Conservation (phyloP, 2,888 invertebrate genomes). For the Lasioglossum zephyrum region DNA sequence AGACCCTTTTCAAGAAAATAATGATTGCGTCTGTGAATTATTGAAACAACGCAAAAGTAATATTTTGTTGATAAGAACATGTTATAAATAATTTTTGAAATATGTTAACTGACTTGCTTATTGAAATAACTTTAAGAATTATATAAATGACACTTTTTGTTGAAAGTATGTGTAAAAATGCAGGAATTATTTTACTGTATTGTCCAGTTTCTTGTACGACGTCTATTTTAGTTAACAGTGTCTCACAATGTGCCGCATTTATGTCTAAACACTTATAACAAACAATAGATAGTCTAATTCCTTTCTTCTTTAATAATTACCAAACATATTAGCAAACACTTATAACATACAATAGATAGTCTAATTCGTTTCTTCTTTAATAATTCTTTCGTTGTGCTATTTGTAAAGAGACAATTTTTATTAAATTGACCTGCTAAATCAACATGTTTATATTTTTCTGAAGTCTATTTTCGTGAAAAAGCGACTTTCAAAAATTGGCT, state of each 20-base stretch:
- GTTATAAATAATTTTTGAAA: too few relatives aligned
- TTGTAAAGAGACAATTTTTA: neutral
- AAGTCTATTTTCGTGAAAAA: neutral
- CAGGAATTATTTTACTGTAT: neutral
- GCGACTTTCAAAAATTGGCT: too few relatives aligned
- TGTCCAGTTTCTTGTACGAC: neutral
- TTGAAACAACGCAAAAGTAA: too few relatives aligned
- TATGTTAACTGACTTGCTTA: too few relatives aligned
- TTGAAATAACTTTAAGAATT: too few relatives aligned
- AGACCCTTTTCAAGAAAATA: too few relatives aligned
- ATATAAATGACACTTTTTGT: too few relatives aligned
- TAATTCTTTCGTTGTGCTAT: neutral
- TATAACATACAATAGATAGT: neutral
- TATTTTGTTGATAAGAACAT: too few relatives aligned
- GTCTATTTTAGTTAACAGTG: neutral
- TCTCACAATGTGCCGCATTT: neutral
- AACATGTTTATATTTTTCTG: neutral
- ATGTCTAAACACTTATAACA: neutral
- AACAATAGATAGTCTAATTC: neutral
- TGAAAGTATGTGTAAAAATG: neutral
- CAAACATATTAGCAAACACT: too few relatives aligned
- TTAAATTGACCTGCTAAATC: neutral
- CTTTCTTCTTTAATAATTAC: neutral
- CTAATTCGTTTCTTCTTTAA: neutral
- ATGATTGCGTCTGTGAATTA: too few relatives aligned